Evolutionary conservation across 1,140 invertebrate genomes (phyloP).

Genomic region (Drepana arcuata): DNA sequence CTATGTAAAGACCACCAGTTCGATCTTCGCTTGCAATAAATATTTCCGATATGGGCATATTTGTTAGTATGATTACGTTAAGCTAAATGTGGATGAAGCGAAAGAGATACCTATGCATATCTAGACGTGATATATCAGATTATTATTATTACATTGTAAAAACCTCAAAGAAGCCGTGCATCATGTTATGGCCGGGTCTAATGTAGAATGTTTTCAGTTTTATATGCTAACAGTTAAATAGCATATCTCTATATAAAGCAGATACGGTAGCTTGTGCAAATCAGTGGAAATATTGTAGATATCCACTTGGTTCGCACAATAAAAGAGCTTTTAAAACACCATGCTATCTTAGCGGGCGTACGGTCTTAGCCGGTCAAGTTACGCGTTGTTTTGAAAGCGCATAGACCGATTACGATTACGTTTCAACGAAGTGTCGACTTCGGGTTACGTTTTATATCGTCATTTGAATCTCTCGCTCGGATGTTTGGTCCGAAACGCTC

Average conservation of each 20-base stretch:
- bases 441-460: constrained; percentile 65
- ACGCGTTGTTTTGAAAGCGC: constrained; percentile 65
- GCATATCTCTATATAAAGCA: constrained; percentile 11
- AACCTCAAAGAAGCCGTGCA: constrained; percentile 13
- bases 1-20: too few species aligned
- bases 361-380: constrained; percentile 53
- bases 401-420: constrained; percentile 58
- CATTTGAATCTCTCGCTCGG: constrained; percentile 67
- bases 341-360: constrained; percentile 44
- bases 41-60: neutral
- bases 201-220: constrained; percentile 3
- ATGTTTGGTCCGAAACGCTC: constrained; percentile 64
- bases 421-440: constrained; percentile 66
- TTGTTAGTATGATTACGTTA: neutral
- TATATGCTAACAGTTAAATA: constrained; percentile 6
- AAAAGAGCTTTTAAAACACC: constrained; percentile 64
- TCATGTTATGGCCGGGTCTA: constrained; percentile 1
- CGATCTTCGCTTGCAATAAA: neutral
- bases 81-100: neutral
- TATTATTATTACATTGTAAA: constrained; percentile 10
- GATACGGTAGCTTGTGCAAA: constrained; percentile 9
- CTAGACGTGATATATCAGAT: neutral
- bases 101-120: too few species aligned
- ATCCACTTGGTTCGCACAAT: constrained; percentile 44
- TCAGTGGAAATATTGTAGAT: too few species aligned